Evolutionary conservation across 2,888 invertebrate species (phyloP).

Genomic region (Pilophorus perplexus): DNA sequence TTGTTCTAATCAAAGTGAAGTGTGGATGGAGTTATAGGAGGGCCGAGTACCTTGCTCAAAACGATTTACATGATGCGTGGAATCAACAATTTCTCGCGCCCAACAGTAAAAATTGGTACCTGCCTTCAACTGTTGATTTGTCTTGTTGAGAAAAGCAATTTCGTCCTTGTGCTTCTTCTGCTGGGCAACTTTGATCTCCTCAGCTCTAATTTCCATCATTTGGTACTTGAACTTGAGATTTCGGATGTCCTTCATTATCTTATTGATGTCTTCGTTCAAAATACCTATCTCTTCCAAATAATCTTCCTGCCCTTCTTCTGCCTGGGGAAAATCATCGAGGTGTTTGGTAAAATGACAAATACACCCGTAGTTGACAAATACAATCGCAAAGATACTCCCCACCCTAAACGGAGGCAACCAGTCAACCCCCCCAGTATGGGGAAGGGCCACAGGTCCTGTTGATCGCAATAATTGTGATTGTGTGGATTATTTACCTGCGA

Average conservation of each 20-base stretch:
- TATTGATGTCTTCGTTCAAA: conserved; percentile 64
- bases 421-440: too few species aligned
- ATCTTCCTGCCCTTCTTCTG: conserved; percentile 85
- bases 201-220: conserved; percentile 75
- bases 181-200: conserved; percentile 81
- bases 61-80: too few species aligned
- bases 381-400: too few species aligned
- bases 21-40: too few species aligned
- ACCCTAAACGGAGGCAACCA: too few species aligned
- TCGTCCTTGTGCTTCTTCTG: conserved; percentile 92
- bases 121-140: conserved; percentile 74
- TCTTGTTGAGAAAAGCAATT: conserved; percentile 86
- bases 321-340: too few species aligned
- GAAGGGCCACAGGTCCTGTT: too few species aligned
- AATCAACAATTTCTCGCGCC: too few species aligned
- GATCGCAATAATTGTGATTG: too few species aligned
- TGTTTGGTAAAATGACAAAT: too few species aligned
- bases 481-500: conserved; percentile 74
- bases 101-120: background rate
- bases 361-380: too few species aligned
- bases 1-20: background rate
- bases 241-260: conserved; percentile 62
- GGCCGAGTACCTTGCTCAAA: too few species aligned
- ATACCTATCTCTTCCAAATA: conserved; percentile 71
- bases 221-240: conserved; percentile 71